These are phyloP conservation scores for Jordanella pulchra DNA, from an alignment of 2,797 vertebrate species.

Conservation along the genomic window DNA sequence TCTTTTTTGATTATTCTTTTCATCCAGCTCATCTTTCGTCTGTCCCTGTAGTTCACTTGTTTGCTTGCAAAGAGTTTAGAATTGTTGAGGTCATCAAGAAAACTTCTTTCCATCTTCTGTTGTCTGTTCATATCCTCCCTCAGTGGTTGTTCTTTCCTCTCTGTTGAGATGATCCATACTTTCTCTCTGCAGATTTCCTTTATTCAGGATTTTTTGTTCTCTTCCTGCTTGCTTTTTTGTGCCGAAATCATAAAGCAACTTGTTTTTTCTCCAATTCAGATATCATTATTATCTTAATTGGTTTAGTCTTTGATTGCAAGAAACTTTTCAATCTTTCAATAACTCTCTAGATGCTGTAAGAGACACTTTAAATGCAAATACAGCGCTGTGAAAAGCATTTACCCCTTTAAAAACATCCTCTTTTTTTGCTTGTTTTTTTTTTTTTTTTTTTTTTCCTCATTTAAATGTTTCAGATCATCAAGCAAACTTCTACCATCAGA, in stretches of 20 bases:
- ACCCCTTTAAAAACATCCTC: too few species aligned
- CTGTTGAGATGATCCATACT: constrained; percentile 30
- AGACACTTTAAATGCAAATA: too few species aligned
- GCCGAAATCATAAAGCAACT: not conserved
- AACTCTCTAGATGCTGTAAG: too few species aligned
- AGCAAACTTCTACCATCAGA: too few species aligned
- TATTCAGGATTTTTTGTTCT: constrained; percentile 24
- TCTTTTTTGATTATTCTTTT: constrained; percentile 65
- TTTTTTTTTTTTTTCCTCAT: too few species aligned
- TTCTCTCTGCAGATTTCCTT: constrained; percentile 28
- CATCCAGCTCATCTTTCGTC: constrained; percentile 68
- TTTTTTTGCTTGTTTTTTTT: too few species aligned
- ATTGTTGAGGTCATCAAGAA: constrained; percentile 63
- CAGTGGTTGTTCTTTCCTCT: constrained; percentile 22
- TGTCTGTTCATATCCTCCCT: constrained; percentile 30
- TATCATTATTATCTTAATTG: not conserved
- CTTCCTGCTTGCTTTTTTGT: constrained; percentile 14
- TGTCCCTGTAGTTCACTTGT: constrained; percentile 56
- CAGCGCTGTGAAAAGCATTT: too few species aligned
- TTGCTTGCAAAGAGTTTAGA: constrained; percentile 48
- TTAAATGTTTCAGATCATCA: too few species aligned
- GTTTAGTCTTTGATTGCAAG: too few species aligned
- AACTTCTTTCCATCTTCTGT: constrained; percentile 43
- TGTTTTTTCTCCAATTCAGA: not conserved
- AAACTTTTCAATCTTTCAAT: too few species aligned